Evolutionary conservation across 2,888 invertebrate species (phyloP).

Genomic region (Nemotelus pantherinus): DNA sequence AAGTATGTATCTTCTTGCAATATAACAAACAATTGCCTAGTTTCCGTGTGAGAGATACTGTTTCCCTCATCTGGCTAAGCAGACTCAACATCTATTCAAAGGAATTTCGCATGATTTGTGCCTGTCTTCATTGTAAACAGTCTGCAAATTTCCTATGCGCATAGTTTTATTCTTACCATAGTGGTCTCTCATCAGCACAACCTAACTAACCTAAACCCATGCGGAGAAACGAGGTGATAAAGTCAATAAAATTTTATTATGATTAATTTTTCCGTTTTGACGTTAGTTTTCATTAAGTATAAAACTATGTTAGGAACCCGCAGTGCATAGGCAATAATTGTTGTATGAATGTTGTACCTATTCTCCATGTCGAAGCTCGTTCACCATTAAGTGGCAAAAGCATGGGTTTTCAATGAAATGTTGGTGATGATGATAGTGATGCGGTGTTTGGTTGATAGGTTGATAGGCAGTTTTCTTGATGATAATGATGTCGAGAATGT

Average conservation of each 20-base stretch:
- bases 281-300: slow-evolving; percentile 32
- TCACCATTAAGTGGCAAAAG: not conserved
- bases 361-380: no score
- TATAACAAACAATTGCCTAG: not conserved
- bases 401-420: not conserved
- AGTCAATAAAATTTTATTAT: slow-evolving; percentile 40
- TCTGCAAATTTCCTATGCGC: slow-evolving; percentile 13
- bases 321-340: not conserved
- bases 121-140: not conserved
- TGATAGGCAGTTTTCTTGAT: not conserved
- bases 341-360: no score
- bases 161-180: not conserved
- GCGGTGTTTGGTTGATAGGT: not conserved
- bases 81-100: no score
- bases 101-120: no score
- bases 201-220: not conserved
- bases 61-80: no score
- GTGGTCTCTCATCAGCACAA: not conserved
- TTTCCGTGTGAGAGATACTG: not conserved
- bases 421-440: not conserved
- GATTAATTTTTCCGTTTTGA: slow-evolving; percentile 35
- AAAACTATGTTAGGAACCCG: slow-evolving; percentile 9
- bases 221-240: slow-evolving; percentile 28
- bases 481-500: slow-evolving; percentile 3
- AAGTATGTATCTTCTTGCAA: no score